Evolutionary conservation across 2,888 invertebrate species (phyloP), one percentile per base, ranked within the genome.

Genomic region (Syrista parreyssii): DNA sequence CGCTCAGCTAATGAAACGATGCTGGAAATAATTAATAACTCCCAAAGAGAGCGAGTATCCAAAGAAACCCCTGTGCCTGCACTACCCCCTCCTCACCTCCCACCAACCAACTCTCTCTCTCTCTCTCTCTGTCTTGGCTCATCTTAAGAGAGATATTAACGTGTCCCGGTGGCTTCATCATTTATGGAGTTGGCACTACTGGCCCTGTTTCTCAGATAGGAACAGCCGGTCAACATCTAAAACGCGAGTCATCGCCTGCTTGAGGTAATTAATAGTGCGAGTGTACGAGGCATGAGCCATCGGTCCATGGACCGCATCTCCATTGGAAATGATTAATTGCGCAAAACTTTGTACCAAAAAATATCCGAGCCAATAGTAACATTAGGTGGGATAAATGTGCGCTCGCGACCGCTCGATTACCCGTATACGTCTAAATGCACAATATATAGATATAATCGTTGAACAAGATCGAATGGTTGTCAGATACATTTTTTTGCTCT

Each of bases 191-290:
- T 78, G 78, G 75, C 78, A 78, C 78, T 76, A 73, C 33, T n/a
- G 68, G 68, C 73, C 76, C 75, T 74, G 36, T 71, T 68, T 72
- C 30, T 69, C 74, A 68, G 36, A 35, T 23, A 34, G 36, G 36
- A 78, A 75, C 77, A 80, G 34, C 74, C 74, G 75, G 77, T 71
- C 77, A 34, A 30, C 74, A 74, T 77, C 74, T 71, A 74, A 79
- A 83, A 84, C 75, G 79, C 85, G 76, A 83, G 83, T 86, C 86
- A 86, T 85, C 79, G 77, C 71, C 69, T 76, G 76, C 77, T 75
- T 82, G 73, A 69, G 76, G 55, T 74, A 87, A 88, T 87, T 88
- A 88, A 85, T 86, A 86, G 81, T 81, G 81, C 81, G 84, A 84
- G 81, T 78, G 79, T 83, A 86, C 83, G 80, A 75, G 80, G 79